Evolutionary conservation across 2,113 vertebrate genomes (phyloP).

Genomic region (Alosa alosa): DNA sequence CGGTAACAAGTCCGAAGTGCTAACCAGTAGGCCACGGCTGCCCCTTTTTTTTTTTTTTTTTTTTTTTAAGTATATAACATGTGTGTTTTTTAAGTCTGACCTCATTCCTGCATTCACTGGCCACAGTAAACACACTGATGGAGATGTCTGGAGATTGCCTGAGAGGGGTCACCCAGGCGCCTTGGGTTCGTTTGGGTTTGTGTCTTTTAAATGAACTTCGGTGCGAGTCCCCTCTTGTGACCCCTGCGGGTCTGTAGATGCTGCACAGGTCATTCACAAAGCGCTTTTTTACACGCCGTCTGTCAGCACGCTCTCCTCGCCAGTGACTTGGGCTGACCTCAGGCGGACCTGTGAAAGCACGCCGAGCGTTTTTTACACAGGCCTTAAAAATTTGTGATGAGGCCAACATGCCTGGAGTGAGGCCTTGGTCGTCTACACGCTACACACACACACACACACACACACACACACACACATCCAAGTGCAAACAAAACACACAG

Average conservation of each 20-base stretch:
- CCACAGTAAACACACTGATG: not conserved
- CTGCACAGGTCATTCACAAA: slow-evolving; percentile 16
- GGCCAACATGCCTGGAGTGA: slow-evolving; percentile 39
- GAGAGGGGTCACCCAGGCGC: slow-evolving; percentile 10
- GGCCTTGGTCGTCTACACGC: not conserved
- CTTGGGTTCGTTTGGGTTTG: not conserved
- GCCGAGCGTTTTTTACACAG: slow-evolving; percentile 49
- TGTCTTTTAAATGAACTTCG: slow-evolving; percentile 12
- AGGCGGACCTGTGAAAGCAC: slow-evolving; percentile 49
- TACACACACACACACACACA: not conserved
- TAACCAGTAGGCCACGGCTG: too few species aligned
- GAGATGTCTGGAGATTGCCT: not conserved
- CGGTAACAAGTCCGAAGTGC: too few species aligned
- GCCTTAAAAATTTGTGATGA: slow-evolving; percentile 46
- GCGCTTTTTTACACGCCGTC: slow-evolving; percentile 22
- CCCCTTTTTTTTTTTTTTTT: too few species aligned
- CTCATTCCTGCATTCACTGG: not conserved
- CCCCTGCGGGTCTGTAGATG: slow-evolving; percentile 12
- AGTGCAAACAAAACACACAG: not conserved
- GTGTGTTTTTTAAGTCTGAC: not conserved
- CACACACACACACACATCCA: not conserved
- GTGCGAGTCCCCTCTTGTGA: slow-evolving; percentile 16
- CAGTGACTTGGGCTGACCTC: slow-evolving; percentile 23
- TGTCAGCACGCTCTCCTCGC: slow-evolving; percentile 30
- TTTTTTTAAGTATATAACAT: not conserved